A percentile compares a stretch with the other conserved stretches of the same genome.
Evolutionary conservation across 1,140 invertebrate species (phyloP).

Genomic region (Rhopalosiphum padi): DNA sequence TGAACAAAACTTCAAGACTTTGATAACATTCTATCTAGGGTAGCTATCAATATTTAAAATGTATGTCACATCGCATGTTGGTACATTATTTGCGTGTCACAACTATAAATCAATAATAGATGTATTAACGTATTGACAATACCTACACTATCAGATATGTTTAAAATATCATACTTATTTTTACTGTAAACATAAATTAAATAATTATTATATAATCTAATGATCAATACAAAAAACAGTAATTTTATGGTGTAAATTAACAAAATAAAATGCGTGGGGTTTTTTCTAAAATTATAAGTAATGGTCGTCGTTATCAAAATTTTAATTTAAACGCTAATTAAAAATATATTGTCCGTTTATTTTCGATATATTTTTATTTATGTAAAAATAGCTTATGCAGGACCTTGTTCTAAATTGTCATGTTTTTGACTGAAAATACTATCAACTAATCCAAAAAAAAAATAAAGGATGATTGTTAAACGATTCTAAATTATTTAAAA

Average conservation of each 20-base stretch:
- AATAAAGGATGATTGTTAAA: no score
- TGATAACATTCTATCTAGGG: background rate
- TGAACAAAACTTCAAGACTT: background rate
- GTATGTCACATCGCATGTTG: constrained; percentile 1
- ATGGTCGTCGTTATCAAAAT: no score
- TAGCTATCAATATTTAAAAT: background rate
- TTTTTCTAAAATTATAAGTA: background rate
- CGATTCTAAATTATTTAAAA: no score
- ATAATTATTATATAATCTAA: background rate
- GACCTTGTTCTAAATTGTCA: no score
- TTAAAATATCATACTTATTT: background rate
- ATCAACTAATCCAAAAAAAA: no score
- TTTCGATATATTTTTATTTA: no score
- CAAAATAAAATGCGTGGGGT: background rate
- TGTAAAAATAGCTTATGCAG: no score
- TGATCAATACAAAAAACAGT: background rate
- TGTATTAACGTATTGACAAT: background rate
- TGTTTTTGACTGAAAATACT: no score
- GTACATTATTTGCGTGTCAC: background rate
- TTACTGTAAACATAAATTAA: background rate
- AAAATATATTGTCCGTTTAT: no score
- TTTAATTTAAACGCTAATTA: no score
- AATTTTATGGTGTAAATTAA: background rate
- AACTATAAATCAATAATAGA: constrained; percentile 13
- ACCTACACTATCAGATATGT: background rate